Conservation (phyloP, 1,140 invertebrate genomes). For the Lerema accius region DNA sequence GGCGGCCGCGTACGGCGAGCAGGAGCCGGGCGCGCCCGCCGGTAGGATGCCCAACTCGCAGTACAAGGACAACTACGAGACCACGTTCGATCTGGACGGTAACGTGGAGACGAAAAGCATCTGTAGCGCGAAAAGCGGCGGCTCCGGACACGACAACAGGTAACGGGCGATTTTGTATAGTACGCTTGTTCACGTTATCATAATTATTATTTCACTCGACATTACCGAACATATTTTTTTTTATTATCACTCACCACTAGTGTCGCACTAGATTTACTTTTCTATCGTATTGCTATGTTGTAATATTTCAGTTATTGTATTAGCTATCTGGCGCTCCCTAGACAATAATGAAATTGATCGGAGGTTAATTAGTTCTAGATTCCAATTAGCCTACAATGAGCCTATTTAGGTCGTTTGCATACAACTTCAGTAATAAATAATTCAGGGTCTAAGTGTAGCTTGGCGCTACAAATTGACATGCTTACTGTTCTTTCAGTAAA, state of each 20-base stretch:
- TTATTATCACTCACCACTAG: background rate
- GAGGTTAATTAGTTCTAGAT: background rate
- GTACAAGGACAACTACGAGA: slow-evolving; percentile 89
- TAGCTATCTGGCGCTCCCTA: background rate
- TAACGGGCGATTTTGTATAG: slow-evolving; percentile 48
- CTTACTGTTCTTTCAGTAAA: too few relatives aligned
- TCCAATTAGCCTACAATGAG: background rate
- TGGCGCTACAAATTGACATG: background rate
- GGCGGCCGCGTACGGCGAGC: slow-evolving; percentile 64
- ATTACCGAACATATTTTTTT: background rate
- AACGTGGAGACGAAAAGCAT: slow-evolving; percentile 91
- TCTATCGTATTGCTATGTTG: background rate
- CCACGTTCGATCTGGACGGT: slow-evolving; percentile 91
- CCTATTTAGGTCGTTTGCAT: background rate
- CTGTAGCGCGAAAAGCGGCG: slow-evolving; percentile 85
- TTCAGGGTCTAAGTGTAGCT: background rate
- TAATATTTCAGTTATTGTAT: background rate
- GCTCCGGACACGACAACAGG: slow-evolving; percentile 87
- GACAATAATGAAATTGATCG: background rate
- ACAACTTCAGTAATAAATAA: background rate
- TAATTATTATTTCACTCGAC: slow-evolving; percentile 16
- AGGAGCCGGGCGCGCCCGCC: slow-evolving; percentile 50
- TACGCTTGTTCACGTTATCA: slow-evolving; percentile 15
- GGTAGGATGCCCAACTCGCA: slow-evolving; percentile 60
- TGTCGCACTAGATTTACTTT: background rate